A percentile compares a stretch with the other conserved stretches of the same genome.
Conservation (phyloP, 1,140 invertebrate genomes). For the Mya arenaria region DNA sequence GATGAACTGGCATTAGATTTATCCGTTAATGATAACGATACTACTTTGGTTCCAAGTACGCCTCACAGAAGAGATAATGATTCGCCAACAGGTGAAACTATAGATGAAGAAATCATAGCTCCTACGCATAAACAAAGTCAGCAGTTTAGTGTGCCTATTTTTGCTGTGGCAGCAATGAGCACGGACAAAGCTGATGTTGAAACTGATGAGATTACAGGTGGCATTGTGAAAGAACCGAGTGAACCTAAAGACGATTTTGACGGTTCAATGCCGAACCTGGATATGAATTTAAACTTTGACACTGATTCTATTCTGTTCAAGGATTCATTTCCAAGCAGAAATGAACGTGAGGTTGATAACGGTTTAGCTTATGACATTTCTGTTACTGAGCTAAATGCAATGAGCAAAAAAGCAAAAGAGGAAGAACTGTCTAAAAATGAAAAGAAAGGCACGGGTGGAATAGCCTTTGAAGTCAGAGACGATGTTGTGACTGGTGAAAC, state of each 20-base stretch:
- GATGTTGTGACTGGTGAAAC: slow-evolving; percentile 65
- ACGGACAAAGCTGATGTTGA: too few relatives aligned
- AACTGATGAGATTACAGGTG: neutral
- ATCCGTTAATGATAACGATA: neutral
- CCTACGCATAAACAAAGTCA: slow-evolving; percentile 36
- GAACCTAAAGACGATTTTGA: slow-evolving; percentile 34
- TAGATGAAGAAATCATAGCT: slow-evolving; percentile 60
- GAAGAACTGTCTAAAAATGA: slow-evolving; percentile 54
- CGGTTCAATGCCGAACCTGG: slow-evolving; percentile 52
- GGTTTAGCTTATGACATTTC: slow-evolving; percentile 66
- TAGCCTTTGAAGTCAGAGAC: slow-evolving; percentile 72
- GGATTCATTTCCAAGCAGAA: slow-evolving; percentile 57
- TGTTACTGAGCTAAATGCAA: slow-evolving; percentile 62
- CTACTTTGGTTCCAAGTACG: neutral
- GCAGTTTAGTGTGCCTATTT: neutral
- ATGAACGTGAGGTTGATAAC: slow-evolving; percentile 58
- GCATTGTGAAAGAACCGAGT: neutral
- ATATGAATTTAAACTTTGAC: slow-evolving; percentile 58
- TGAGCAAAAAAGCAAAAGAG: slow-evolving; percentile 49
- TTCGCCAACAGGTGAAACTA: slow-evolving; percentile 1
- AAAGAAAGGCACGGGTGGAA: slow-evolving; percentile 52
- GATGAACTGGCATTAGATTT: neutral
- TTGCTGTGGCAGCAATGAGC: neutral
- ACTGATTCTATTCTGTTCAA: slow-evolving; percentile 59
- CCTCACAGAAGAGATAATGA: neutral